phyloP scores from a whole-genome alignment of 2,113 vertebrate genomes.

The Serinus canaria region DNA sequence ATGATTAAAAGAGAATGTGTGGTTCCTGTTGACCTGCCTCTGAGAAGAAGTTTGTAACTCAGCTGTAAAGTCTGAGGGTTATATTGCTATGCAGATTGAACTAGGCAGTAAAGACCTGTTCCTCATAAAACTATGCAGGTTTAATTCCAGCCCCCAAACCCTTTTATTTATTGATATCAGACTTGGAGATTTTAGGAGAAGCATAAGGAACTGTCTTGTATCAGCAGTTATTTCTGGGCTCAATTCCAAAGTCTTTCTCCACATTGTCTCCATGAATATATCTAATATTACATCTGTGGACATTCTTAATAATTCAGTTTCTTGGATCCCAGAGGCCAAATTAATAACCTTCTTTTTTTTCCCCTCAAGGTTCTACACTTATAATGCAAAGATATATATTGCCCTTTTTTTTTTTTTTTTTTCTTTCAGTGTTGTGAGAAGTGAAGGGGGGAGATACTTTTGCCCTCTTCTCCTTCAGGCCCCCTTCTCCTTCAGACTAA shows the following conservation, averaged over 20 bases:
- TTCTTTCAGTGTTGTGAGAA: not conserved
- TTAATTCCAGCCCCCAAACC: not conserved
- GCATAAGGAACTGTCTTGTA: not conserved
- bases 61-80: not conserved
- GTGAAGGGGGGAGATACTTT: not conserved
- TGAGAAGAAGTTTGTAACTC: not conserved
- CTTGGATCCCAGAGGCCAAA: not conserved
- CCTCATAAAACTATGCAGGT: not conserved
- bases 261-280: not conserved
- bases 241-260: conserved; percentile 1
- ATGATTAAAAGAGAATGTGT: not conserved
- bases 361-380: not conserved
- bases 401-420: not conserved
- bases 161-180: conserved; percentile 32
- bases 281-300: not conserved
- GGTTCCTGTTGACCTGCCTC: not conserved
- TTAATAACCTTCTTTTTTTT: not conserved
- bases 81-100: not conserved
- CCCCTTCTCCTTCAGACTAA: not conserved
- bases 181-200: not conserved
- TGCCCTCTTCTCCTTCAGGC: not conserved
- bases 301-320: not conserved
- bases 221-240: conserved; percentile 34
- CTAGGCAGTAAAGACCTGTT: not conserved
- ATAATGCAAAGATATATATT: not conserved